Base-by-base conservation (phyloP, 2,797 vertebrate species). In the Enteromius viviparus region DNA sequence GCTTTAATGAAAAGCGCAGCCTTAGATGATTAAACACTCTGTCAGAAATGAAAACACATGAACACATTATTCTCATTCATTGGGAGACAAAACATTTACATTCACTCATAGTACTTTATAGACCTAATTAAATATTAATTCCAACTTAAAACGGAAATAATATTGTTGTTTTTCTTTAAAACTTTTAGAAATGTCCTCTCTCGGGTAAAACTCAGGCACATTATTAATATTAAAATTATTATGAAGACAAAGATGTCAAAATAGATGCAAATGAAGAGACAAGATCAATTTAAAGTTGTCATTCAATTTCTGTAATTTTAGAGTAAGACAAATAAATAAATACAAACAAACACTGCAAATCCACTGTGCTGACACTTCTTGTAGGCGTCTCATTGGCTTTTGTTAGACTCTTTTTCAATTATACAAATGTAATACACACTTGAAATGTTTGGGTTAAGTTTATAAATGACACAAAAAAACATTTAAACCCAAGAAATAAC, bases 1-100 rank as follows among this genome's bases (percentile, higher is more conserved):
- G 34, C 80, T 86, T 75, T 15, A 83, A 65, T n/a, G 29, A 19
- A 23, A 6, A 70, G n/a, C 10, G 12, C 5, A 17, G 37, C 15
- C 34, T 60, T 26, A 8, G 21, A n/a, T 6, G 72, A 66, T 37
- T 66, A 2, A 68, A 68, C 19, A 1, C 32, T 42, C 68, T 71
- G 40, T 5, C 1, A 60, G 14, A 72, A 60, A 72, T 60, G 7
- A n/a, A 72, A 23, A 66, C 42, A 78, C 10, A 37, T 4, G 11
- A 80, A 45, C 23, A 72, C 12, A 47, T 58, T 65, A 78, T n/a
- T 51, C 1, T 78, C 29, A 78, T 15, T 17, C 40, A 1, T 2
- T 26, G 29, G 14, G 19, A 23, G 6, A 26, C 40, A 45, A 26
- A 71, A 47, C 47, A 3, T 32, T 51, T 34, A 12, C 5, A 72